These are phyloP conservation scores for Phalera bucephala DNA, from an alignment of 2,888 invertebrate genomes.

Conservation along the genomic window DNA sequence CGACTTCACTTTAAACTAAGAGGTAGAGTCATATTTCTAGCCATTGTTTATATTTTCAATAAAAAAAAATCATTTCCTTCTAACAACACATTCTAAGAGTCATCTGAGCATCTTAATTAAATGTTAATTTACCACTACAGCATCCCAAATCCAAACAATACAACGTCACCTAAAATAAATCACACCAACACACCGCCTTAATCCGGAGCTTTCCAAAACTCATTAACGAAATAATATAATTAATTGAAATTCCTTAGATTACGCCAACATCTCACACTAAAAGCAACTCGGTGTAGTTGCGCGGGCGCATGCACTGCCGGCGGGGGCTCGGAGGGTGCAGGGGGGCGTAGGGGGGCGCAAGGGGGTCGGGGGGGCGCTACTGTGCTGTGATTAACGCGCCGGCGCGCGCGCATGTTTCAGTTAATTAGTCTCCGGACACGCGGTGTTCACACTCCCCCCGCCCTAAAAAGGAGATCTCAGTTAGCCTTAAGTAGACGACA, in stretches of 20 bases:
- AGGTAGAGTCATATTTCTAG: too few relatives aligned
- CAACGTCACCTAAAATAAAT: constrained; percentile 23
- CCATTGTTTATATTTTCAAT: too few relatives aligned
- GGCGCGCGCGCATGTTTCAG: constrained; percentile 72
- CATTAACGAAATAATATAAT: constrained; percentile 58
- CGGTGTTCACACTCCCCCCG: constrained; percentile 64
- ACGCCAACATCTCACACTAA: constrained; percentile 70
- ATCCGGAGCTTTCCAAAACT: constrained; percentile 41
- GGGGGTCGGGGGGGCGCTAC: constrained; percentile 38
- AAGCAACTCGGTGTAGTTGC: constrained; percentile 70
- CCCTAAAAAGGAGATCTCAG: constrained; percentile 74
- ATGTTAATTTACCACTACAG: too few relatives aligned
- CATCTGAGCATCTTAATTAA: too few relatives aligned
- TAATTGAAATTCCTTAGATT: constrained; percentile 75
- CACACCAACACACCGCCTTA: constrained; percentile 28
- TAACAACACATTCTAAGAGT: too few relatives aligned
- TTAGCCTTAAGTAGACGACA: constrained; percentile 61
- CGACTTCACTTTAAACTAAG: too few relatives aligned
- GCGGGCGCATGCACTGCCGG: constrained; percentile 21
- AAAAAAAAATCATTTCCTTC: too few relatives aligned
- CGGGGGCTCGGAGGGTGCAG: too few relatives aligned
- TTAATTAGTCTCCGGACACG: constrained; percentile 75
- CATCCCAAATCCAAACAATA: too few relatives aligned
- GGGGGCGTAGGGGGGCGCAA: constrained; percentile 15
- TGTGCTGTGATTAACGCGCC: constrained; percentile 60